These are phyloP conservation scores for Caenorhabditis drosophilae DNA, from an alignment of 2,888 invertebrate genomes.

Conservation along the genomic window DNA sequence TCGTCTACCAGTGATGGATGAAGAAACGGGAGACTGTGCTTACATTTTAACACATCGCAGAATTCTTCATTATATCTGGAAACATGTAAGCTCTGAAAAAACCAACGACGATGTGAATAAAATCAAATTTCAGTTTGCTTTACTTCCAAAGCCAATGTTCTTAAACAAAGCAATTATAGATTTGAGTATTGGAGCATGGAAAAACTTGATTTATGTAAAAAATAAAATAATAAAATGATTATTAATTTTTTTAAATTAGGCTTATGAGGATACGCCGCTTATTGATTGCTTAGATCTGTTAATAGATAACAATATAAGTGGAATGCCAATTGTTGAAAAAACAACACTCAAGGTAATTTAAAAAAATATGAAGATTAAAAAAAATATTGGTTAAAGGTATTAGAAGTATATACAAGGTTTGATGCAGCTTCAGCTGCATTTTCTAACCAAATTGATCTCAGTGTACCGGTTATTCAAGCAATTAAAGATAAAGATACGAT, in stretches of 20 bases:
- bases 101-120: background rate
- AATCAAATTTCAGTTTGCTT: slow-evolving; percentile 31
- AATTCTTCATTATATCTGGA: slow-evolving; percentile 44
- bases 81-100: slow-evolving; percentile 20
- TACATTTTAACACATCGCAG: slow-evolving; percentile 49
- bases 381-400: slow-evolving; percentile 18
- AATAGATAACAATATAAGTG: slow-evolving; percentile 44
- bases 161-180: slow-evolving; percentile 28
- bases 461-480: slow-evolving; percentile 31
- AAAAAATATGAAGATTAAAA: background rate
- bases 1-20: slow-evolving; percentile 48
- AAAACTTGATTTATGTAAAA: slow-evolving; percentile 34
- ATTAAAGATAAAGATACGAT: slow-evolving; percentile 29
- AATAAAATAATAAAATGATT: background rate
- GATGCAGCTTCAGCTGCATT: slow-evolving; percentile 45
- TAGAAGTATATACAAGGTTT: slow-evolving; percentile 47
- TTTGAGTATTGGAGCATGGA: slow-evolving; percentile 40
- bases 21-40: slow-evolving; percentile 43
- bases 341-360: slow-evolving; percentile 31
- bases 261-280: slow-evolving; percentile 34
- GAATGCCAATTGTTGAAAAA: slow-evolving; percentile 41
- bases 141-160: slow-evolving; percentile 38
- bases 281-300: slow-evolving; percentile 46
- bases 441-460: slow-evolving; percentile 33
- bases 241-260: slow-evolving; percentile 16